phyloP scores from a whole-genome alignment of 2,797 vertebrate genomes.

The Falco columbarius region DNA sequence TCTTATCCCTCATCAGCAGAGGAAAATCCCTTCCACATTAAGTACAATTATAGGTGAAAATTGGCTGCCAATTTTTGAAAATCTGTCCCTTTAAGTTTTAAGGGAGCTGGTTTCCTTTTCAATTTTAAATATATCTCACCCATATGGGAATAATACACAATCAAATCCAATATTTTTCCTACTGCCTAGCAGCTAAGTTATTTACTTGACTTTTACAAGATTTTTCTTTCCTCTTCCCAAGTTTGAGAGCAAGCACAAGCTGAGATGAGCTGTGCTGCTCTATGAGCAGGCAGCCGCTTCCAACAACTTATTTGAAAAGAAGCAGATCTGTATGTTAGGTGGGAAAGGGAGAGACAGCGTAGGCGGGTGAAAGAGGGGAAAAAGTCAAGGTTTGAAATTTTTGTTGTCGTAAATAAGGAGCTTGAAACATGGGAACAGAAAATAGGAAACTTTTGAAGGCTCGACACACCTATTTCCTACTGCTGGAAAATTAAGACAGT shows the following conservation, averaged over 20 bases:
- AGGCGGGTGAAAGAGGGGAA: not conserved
- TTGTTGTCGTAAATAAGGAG: conserved; percentile 18
- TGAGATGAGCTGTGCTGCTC: conserved; percentile 30
- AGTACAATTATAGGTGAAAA: conserved; percentile 48
- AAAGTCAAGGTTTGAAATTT: conserved; percentile 44
- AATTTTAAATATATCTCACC: conserved; percentile 58
- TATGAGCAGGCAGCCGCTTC: not conserved
- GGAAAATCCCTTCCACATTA: conserved; percentile 55
- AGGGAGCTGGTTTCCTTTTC: conserved; percentile 59
- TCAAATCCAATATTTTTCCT: conserved; percentile 68
- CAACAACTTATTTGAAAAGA: conserved; percentile 57
- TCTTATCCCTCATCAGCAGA: conserved; percentile 59
- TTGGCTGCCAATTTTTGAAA: conserved; percentile 56
- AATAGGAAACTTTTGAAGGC: conserved; percentile 28
- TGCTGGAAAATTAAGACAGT: conserved; percentile 33
- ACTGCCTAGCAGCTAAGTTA: conserved; percentile 63
- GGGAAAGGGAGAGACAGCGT: not conserved
- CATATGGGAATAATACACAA: conserved; percentile 66
- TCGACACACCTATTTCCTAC: conserved; percentile 39
- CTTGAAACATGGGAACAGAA: conserved; percentile 36
- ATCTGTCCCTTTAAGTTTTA: conserved; percentile 54
- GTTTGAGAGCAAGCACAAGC: conserved; percentile 24
- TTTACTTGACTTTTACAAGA: conserved; percentile 68
- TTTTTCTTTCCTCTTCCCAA: conserved; percentile 51
- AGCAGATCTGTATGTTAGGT: conserved; percentile 47